Base-by-base conservation (phyloP, 2,113 vertebrate genomes). In the Psammodynastes pulverulentus region DNA sequence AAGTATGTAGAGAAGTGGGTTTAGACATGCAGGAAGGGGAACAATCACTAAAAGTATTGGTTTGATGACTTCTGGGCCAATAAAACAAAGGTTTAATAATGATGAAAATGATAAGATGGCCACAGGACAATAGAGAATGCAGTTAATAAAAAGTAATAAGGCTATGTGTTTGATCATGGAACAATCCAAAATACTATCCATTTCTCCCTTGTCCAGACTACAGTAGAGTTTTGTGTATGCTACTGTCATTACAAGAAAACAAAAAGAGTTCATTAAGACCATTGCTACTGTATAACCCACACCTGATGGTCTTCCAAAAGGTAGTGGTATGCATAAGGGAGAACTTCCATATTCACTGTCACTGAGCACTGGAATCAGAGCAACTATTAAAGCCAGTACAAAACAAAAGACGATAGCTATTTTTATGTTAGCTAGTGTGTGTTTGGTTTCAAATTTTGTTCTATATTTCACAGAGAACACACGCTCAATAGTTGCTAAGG, bases 1-100 rank as follows among this genome's bases (percentile, higher is more conserved):
- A 90, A 99, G 97, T 87, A 99, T 98, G 96, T 99, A 99, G n/a
- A 99, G 98, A 52, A 99, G 98, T 1, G 99, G 99, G 93, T 99
- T 99, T 95, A 99, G 95, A 91, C 98, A 99, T 1, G 98, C 97
- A 0, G 98, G 99, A 72, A 99, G 96, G 0, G 99, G 99, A 19
- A 98, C 97, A 86, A 99, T 98, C 23, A 99, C 98, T 52, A 99
- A 97, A 52, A 99, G 98, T 89, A 99, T 98, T 26, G 97, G 98
- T 94, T 98, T 98, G 62, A 98, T 97, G 1, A 98, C 98, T 88
- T 98, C 98, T 0, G 98, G 98, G 72, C 98, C 98, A 88, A 98
- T 96, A 67, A 98, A 97, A 0, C 98, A 97, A 89, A 99, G 98
- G 89, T 97, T 98, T 54, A 99, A 96, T 90, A 99, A 95, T n/a